Evolutionary conservation across 53 echinoderm and acorn worm genomes (phyloP).

Genomic region (Pentamera pediparva): DNA sequence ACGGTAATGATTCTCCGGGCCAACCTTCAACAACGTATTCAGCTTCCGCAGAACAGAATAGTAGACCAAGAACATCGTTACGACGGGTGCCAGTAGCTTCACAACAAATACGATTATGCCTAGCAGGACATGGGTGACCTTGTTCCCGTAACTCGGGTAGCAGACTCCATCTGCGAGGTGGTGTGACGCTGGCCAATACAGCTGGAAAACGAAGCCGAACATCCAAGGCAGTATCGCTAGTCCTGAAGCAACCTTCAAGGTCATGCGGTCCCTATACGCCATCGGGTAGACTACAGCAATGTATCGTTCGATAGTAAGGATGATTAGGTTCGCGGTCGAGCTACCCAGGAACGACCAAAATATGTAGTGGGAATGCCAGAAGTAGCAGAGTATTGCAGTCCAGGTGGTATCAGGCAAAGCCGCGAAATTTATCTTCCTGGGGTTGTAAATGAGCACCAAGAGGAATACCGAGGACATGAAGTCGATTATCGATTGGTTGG

Average conservation of each 20-base stretch:
- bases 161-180: constrained; percentile 28
- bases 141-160: constrained; percentile 26
- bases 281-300: constrained; percentile 24
- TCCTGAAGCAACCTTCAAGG: not conserved
- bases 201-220: constrained; percentile 7
- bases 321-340: constrained; percentile 30
- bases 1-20: too few species aligned
- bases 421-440: too few species aligned
- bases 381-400: too few species aligned
- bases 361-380: not conserved
- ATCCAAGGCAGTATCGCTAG: constrained; percentile 20
- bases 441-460: too few species aligned
- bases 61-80: constrained; percentile 39
- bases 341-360: not conserved
- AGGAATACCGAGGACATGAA: too few species aligned
- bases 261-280: not conserved
- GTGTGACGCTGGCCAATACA: not conserved
- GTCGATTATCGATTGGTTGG: too few species aligned
- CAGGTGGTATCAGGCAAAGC: too few species aligned
- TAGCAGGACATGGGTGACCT: not conserved
- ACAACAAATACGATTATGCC: constrained; percentile 46
- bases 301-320: constrained; percentile 21
- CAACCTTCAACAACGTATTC: too few species aligned
- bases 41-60: constrained; percentile 35
- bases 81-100: constrained; percentile 41